Evolutionary conservation across 1,140 invertebrate species (phyloP), one percentile per base, ranked within the genome.

Genomic region (Drosophila simulans): DNA sequence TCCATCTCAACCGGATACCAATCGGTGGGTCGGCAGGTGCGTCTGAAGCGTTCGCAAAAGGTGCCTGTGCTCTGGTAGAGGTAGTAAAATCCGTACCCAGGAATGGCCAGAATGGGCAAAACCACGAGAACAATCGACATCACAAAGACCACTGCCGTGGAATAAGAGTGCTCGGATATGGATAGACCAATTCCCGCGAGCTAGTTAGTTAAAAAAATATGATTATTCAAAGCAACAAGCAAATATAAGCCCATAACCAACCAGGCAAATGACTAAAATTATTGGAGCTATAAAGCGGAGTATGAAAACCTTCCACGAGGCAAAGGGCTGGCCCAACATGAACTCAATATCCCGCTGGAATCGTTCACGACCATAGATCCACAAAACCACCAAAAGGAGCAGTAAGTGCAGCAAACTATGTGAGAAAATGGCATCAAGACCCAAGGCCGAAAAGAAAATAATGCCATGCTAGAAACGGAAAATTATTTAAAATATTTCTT

Each of bases 241-340:
- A 7, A 4, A 2, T 1, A 1, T 4, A 4, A 1, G 1, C 5
- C 0, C 0, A 2, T 0, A 3, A 77, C 82, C n/a, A 56, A 92
- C 91, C 73, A 92, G 43, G 5, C 69, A 13, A 2, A 65, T 7
- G 1, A 81, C 0, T 7, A 92, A 52, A 43, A 83, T 65, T 0
- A 92, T 5, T 1, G 91, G 91, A 8, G 86, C 68, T 27, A 92
- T 76, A 45, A 83, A 92, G 22, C 91, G 76, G 12, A 92, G 49
- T 5, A 91, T 59, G 35, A 82, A 83, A 3, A 92, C 42, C 57
- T 86, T 91, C 91, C 91, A 92, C 0, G 89, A 89, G 12, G 77
- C 94, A 8, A 97, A 94, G 35, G 95, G 94, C 66, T 94, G 93
- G 3, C 95, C 95, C n/a, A 96, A 93, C 97, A 97, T 98, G 74